A percentile compares a stretch with the other conserved stretches of the same genome.
These are phyloP conservation scores for Erebia epiphron DNA, from an alignment of 2,888 invertebrate species.

Conservation along the genomic window DNA sequence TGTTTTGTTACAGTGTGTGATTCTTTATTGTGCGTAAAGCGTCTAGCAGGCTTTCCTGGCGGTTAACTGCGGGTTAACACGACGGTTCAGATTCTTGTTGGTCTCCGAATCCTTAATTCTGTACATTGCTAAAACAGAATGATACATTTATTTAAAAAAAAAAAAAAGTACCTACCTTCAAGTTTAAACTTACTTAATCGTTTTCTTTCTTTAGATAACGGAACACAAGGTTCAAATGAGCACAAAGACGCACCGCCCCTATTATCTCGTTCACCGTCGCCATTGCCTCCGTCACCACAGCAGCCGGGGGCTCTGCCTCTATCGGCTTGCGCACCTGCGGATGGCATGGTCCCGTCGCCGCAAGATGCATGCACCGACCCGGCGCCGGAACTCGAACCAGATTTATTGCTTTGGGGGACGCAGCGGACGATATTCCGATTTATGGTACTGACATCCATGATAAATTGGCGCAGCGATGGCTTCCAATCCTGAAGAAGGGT, in stretches of 20 bases:
- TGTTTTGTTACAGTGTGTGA: not conserved
- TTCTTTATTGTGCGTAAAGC: not conserved
- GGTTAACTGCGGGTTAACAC: constrained; percentile 12
- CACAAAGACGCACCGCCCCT: not conserved
- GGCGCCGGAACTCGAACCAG: not conserved
- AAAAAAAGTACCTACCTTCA: not conserved
- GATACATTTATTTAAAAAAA: not conserved
- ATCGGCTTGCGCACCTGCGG: not conserved
- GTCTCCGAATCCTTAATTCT: not conserved
- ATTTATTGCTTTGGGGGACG: not conserved
- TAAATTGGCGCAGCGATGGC: constrained; percentile 17
- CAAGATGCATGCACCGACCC: not conserved
- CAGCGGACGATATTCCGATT: not conserved
- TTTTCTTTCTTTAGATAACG: not conserved
- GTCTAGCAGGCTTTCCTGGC: not conserved
- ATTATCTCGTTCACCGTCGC: not conserved
- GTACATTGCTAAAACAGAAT: not conserved
- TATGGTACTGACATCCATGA: constrained; percentile 10
- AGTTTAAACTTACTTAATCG: not conserved
- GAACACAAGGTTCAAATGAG: not conserved
- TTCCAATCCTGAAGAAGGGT: constrained; percentile 7
- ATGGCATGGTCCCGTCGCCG: not conserved
- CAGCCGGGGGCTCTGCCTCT: not conserved
- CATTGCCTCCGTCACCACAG: not conserved
- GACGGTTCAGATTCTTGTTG: not conserved